phyloP scores from a whole-genome alignment of 1,140 invertebrate species.

The Dendrolimus kikuchii region DNA sequence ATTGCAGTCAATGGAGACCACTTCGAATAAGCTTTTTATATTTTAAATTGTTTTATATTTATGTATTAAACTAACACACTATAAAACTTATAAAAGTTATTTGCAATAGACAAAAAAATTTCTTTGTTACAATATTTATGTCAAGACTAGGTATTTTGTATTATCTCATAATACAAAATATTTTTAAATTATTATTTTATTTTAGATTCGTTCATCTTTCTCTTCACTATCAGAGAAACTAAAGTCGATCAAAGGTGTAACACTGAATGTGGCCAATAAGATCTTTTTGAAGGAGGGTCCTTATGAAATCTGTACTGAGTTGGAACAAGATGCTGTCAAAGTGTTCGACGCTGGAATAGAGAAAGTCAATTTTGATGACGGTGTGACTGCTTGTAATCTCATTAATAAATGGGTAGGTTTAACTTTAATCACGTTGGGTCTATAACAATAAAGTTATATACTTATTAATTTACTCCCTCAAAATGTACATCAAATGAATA shows the following conservation, averaged over 20 bases:
- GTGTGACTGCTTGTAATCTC: constrained; percentile 22
- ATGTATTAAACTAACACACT: no score
- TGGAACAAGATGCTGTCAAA: constrained; percentile 51
- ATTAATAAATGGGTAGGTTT: constrained; percentile 56
- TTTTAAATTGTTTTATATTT: no score
- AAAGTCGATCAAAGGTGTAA: constrained; percentile 47
- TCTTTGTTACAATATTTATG: no score
- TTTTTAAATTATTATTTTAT: constrained; percentile 2
- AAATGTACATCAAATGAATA: no score
- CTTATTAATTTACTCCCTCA: no score
- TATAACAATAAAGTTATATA: neutral
- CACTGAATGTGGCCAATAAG: constrained; percentile 54
- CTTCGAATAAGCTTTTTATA: no score
- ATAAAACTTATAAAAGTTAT: no score
- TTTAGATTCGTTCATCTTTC: constrained; percentile 56
- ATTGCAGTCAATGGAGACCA: no score
- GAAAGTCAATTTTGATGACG: constrained; percentile 42
- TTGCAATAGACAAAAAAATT: no score
- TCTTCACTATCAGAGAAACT: constrained; percentile 33
- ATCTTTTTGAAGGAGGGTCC: constrained; percentile 52
- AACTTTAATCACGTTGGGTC: neutral
- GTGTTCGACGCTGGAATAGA: constrained; percentile 56
- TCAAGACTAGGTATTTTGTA: no score
- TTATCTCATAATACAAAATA: neutral
- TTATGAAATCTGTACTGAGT: constrained; percentile 36